Conservation (phyloP, 1,140 invertebrate species). For the Polyergus mexicanus region DNA sequence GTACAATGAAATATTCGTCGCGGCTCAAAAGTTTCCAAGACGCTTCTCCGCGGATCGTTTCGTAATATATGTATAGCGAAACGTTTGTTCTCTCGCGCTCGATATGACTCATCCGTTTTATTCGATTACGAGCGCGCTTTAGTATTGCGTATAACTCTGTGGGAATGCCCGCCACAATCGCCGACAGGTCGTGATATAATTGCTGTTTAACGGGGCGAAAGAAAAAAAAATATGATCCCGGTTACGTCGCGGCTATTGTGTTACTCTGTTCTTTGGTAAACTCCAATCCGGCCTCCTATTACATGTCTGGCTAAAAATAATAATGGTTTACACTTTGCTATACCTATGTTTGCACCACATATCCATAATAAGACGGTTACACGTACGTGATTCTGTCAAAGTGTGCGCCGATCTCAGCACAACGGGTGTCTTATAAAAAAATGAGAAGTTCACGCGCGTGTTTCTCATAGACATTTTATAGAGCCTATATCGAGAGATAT, state of each 20-base stretch:
- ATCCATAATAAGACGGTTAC: slow-evolving; percentile 73
- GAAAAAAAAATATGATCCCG: slow-evolving; percentile 58
- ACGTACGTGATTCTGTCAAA: slow-evolving; percentile 46
- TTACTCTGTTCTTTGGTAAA: slow-evolving; percentile 66
- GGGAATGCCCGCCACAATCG: slow-evolving; percentile 4
- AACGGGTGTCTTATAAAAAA: slow-evolving; percentile 70
- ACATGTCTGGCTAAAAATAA: slow-evolving; percentile 81
- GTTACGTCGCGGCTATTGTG: slow-evolving; percentile 62
- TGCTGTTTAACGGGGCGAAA: slow-evolving; percentile 41
- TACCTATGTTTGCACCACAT: slow-evolving; percentile 79
- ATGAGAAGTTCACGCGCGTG: background rate
- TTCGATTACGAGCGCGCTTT: background rate
- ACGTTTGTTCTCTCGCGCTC: slow-evolving; percentile 1
- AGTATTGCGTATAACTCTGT: slow-evolving; percentile 3
- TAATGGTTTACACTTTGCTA: slow-evolving; percentile 81
- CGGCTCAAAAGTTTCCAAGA: slow-evolving; percentile 8
- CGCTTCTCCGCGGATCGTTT: background rate
- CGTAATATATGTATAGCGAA: slow-evolving; percentile 12
- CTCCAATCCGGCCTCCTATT: slow-evolving; percentile 69
- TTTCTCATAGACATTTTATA: slow-evolving; percentile 4
- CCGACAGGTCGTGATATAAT: slow-evolving; percentile 55
- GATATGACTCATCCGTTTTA: slow-evolving; percentile 29
- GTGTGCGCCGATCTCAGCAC: slow-evolving; percentile 58
- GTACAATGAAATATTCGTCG: slow-evolving; percentile 56
- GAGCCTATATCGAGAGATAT: background rate